A percentile compares a stretch with the other conserved stretches of the same genome.
Evolutionary conservation across 64 coral and sea anemone genomes (phyloP).

Genomic region (Cladopsammia gracilis): DNA sequence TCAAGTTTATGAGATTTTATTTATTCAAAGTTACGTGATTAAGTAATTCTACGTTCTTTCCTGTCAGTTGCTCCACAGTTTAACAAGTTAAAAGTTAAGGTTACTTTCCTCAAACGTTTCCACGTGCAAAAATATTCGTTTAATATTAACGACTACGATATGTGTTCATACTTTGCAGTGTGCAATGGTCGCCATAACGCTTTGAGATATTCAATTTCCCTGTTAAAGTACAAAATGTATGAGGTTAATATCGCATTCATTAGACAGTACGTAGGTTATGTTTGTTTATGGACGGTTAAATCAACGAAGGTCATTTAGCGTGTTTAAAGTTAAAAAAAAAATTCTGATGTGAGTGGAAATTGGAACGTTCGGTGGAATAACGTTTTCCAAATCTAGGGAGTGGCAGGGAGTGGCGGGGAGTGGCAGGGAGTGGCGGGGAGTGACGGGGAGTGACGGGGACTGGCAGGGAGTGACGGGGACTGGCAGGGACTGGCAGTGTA

Average conservation of each 20-base stretch:
- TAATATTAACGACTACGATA: not conserved
- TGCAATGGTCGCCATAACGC: slow-evolving; percentile 79
- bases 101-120: not conserved
- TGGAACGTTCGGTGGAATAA: not conserved
- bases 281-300: not conserved
- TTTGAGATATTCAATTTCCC: slow-evolving; percentile 90
- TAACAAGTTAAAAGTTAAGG: no score
- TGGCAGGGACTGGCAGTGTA: no score
- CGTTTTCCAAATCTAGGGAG: no score
- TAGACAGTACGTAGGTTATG: not conserved
- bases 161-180: slow-evolving; percentile 81
- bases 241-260: slow-evolving; percentile 46
- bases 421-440: no score
- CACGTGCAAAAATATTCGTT: not conserved
- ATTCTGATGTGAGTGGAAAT: not conserved
- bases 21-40: no score
- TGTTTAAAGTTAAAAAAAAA: not conserved
- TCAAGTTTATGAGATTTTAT: no score
- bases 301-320: not conserved
- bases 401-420: no score
- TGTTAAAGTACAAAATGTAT: slow-evolving; percentile 82
- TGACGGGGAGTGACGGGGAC: no score
- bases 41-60: no score
- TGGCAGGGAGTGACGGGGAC: no score
- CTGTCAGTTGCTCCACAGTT: no score